phyloP scores from a whole-genome alignment of 1,140 invertebrate genomes.

The Zeugodacus cucurbitae region DNA sequence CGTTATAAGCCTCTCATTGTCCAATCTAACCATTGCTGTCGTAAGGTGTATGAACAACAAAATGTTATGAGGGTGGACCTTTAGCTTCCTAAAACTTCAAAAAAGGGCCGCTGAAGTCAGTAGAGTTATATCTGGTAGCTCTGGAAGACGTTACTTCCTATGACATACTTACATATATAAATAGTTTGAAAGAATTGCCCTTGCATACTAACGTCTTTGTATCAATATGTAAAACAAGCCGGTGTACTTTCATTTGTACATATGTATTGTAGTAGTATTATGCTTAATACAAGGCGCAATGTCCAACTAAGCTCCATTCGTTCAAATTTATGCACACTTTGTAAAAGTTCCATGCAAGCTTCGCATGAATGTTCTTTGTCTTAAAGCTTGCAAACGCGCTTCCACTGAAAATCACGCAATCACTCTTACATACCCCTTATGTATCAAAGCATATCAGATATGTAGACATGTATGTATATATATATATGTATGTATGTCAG shows the following conservation, averaged over 20 bases:
- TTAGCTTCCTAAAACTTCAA: too few relatives aligned
- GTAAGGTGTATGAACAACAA: not conserved
- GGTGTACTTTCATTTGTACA: not conserved
- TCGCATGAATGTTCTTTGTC: not conserved
- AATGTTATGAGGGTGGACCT: not conserved
- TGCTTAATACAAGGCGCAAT: not conserved
- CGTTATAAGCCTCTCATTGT: too few relatives aligned
- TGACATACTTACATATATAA: not conserved
- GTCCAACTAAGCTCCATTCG: not conserved
- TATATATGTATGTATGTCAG: not conserved
- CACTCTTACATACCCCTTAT: not conserved
- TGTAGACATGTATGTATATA: not conserved
- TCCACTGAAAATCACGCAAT: not conserved
- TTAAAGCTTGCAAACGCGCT: conserved; percentile 20
- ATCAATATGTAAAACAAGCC: not conserved
- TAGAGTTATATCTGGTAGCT: not conserved
- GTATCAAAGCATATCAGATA: not conserved
- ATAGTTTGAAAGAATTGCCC: not conserved
- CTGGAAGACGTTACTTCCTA: not conserved
- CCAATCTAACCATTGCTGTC: too few relatives aligned
- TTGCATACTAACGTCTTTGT: not conserved
- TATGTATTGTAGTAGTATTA: not conserved
- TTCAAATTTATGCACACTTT: not conserved
- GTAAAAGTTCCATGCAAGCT: not conserved
- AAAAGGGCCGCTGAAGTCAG: not conserved